phyloP scores from a whole-genome alignment of 2,113 vertebrate species.

The Brachionichthys hirsutus region DNA sequence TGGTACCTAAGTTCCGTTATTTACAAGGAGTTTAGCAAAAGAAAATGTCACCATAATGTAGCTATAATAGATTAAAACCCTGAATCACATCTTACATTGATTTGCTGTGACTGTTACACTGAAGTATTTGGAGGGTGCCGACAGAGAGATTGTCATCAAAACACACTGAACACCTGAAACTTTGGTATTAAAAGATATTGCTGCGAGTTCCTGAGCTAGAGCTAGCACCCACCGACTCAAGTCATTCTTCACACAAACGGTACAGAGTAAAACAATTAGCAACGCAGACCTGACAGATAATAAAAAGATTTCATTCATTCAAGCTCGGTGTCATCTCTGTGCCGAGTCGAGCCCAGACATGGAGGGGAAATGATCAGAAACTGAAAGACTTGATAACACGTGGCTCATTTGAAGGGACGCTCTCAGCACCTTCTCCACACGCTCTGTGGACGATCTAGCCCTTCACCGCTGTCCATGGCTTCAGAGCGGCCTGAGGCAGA shows the following conservation, averaged over 20 bases:
- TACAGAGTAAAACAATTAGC: background rate
- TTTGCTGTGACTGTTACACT: slow-evolving; percentile 22
- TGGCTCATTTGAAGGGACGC: slow-evolving; percentile 43
- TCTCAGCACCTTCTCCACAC: slow-evolving; percentile 1
- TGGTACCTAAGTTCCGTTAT: slow-evolving; percentile 34
- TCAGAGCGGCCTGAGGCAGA: slow-evolving; percentile 71
- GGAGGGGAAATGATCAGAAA: slow-evolving; percentile 9
- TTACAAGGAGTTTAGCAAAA: slow-evolving; percentile 56
- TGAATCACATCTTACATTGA: slow-evolving; percentile 56
- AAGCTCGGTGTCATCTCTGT: slow-evolving; percentile 20
- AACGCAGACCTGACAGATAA: slow-evolving; percentile 33
- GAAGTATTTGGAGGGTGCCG: slow-evolving; percentile 5
- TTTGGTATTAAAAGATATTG: slow-evolving; percentile 56
- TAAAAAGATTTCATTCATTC: slow-evolving; percentile 12
- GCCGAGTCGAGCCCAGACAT: slow-evolving; percentile 6
- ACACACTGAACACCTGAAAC: slow-evolving; percentile 2
- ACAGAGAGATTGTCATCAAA: slow-evolving; percentile 12
- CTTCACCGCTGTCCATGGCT: slow-evolving; percentile 67
- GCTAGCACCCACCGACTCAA: slow-evolving; percentile 38
- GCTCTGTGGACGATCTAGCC: slow-evolving; percentile 28
- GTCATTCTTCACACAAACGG: slow-evolving; percentile 29
- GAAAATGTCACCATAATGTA: slow-evolving; percentile 25
- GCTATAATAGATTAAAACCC: slow-evolving; percentile 50
- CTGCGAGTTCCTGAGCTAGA: slow-evolving; percentile 60
- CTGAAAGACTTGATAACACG: slow-evolving; percentile 10